These are phyloP conservation scores for Betta splendens DNA, from an alignment of 2,797 vertebrate species.

Conservation along the genomic window DNA sequence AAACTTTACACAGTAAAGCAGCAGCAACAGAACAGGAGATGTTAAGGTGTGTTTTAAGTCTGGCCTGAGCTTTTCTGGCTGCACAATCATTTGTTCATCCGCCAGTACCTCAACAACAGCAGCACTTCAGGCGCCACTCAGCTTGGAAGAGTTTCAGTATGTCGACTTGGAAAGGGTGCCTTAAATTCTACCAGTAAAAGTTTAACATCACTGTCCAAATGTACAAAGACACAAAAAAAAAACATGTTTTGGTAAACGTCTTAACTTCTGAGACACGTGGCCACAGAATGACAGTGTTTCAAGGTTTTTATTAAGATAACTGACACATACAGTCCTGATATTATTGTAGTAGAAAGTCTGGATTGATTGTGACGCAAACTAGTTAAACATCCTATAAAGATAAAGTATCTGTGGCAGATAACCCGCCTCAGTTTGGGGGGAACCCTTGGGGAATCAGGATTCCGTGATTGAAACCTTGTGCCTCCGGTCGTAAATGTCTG, in stretches of 20 bases:
- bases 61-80: not conserved
- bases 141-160: not conserved
- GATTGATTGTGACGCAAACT: not conserved
- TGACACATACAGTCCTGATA: not conserved
- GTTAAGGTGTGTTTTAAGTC: not conserved
- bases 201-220: not conserved
- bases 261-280: not conserved
- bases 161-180: constrained; percentile 22
- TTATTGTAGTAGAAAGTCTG: not conserved
- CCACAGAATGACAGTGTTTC: not conserved
- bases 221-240: not conserved
- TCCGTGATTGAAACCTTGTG: too few species aligned
- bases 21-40: not conserved
- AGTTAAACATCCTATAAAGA: not conserved
- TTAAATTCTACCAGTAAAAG: constrained; percentile 7
- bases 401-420: not conserved
- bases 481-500: too few species aligned
- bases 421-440: too few species aligned
- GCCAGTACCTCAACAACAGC: not conserved
- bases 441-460: too few species aligned
- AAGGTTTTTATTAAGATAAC: not conserved
- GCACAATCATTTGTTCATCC: not conserved
- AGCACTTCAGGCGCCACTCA: constrained; percentile 4
- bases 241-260: not conserved
- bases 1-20: not conserved